Base-by-base conservation (phyloP, 1,140 invertebrate genomes). In the Apocrypta bakeri region DNA sequence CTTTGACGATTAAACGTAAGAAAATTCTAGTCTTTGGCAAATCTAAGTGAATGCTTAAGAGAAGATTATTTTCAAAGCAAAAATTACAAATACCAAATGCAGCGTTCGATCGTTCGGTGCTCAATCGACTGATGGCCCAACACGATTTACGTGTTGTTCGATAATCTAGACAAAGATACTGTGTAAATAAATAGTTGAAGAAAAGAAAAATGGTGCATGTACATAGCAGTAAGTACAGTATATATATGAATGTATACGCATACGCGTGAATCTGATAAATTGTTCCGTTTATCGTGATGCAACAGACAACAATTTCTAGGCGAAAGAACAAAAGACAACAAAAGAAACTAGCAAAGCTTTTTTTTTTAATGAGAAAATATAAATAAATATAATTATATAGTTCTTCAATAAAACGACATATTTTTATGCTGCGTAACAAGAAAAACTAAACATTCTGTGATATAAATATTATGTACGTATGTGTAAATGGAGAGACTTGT, bases 371-470 rank as follows among this genome's bases (percentile, higher is more conserved):
- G 40, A 83, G 17, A 78, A 64, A 63, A 66, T n/a, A 66, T 61
- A 61, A 6, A 61, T 61, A 61, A 2, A 9, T 37, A 37, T 61
- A 66, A 66, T 27, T 29, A 64, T 78, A 56, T 64, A 78, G 48
- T 79, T 29, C 1, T 66, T 63, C 21, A 4, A 69, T 83, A 79
- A 76, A 27, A 83, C 69, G 69, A 83, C 21, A 83, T 83, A 83
- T 83, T 83, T 83, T 83, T 83, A 76, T 83, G 82, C 63, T 83
- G 61, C 61, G 29, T 63, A 76, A 61, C 6, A 29, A 80, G 31
- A 79, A 85, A n/a, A 79, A 87, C 84, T 85, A 86, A 77, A 84
- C 33, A 85, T 84, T 87, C 87, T 87, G 87, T 87, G 87, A 88
- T 88, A 87, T 83, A 78, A 72, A 80, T 85, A 85, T 83, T 84